These are phyloP conservation scores for Schizothorax lantsangensis DNA, from an alignment of 2,797 vertebrate species.

Conservation along the genomic window DNA sequence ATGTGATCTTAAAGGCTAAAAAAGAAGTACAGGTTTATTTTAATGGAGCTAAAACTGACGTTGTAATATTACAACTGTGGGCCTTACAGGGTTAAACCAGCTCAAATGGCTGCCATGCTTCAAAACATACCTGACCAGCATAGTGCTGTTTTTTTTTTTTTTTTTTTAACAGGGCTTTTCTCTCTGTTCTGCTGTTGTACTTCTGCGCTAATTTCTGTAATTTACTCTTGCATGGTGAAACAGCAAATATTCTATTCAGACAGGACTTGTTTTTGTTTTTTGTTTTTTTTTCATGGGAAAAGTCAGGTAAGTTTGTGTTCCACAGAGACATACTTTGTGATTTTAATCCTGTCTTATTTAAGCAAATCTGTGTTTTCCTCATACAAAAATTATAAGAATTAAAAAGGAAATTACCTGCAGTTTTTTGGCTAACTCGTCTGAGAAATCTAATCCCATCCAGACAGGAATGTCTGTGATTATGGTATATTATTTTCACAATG, in stretches of 20 bases:
- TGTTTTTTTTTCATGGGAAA: background rate
- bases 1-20: too few species aligned
- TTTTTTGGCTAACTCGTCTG: background rate
- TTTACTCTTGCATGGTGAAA: background rate
- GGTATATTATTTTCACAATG: slow-evolving; percentile 25
- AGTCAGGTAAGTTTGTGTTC: background rate
- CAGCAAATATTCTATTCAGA: background rate
- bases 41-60: too few species aligned
- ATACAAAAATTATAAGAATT: background rate
- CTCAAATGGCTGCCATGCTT: too few species aligned
- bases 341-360: background rate
- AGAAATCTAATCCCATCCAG: slow-evolving; percentile 15
- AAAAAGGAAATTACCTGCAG: slow-evolving; percentile 11
- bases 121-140: too few species aligned
- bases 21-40: too few species aligned
- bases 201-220: background rate
- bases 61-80: too few species aligned
- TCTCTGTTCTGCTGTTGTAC: background rate
- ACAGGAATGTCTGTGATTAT: slow-evolving; percentile 26
- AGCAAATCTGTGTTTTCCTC: slow-evolving; percentile 14
- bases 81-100: too few species aligned
- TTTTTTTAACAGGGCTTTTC: background rate
- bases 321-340: background rate
- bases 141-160: too few species aligned
- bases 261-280: background rate